These are phyloP conservation scores for Rhogogaster chlorosoma DNA, from an alignment of 2,888 invertebrate species.

Conservation along the genomic window DNA sequence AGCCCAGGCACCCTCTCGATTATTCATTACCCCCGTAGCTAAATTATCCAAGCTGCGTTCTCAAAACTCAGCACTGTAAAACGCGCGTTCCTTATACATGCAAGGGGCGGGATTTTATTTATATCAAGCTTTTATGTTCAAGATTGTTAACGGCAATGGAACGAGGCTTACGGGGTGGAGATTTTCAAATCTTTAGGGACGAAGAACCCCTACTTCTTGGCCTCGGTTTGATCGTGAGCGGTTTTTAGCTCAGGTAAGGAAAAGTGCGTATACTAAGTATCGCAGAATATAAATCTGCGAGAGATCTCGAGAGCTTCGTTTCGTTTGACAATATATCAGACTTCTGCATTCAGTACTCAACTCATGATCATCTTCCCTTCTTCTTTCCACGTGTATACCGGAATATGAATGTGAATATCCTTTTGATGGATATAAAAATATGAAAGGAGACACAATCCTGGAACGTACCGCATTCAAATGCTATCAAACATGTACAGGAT, in stretches of 20 bases:
- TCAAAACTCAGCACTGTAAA: slow-evolving; percentile 8
- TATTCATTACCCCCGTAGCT: slow-evolving; percentile 30
- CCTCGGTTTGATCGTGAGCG: neutral
- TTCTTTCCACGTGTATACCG: neutral
- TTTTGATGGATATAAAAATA: neutral
- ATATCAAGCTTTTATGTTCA: slow-evolving; percentile 18
- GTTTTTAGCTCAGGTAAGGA: neutral
- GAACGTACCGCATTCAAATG: slow-evolving; percentile 1
- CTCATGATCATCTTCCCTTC: neutral
- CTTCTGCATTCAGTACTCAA: neutral
- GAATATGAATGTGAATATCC: neutral
- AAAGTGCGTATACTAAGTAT: neutral
- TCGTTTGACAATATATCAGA: neutral
- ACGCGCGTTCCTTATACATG: neutral
- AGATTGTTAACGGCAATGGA: slow-evolving; percentile 25
- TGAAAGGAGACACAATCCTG: neutral
- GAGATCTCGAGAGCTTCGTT: neutral
- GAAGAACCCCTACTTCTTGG: neutral
- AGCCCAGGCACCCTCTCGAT: slow-evolving; percentile 33
- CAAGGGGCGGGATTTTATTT: neutral
- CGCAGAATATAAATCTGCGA: neutral
- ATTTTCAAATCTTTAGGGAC: slow-evolving; percentile 3
- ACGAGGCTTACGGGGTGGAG: neutral
- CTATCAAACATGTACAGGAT: neutral
- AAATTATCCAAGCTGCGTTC: slow-evolving; percentile 26